Evolutionary conservation across 2,888 invertebrate genomes (phyloP).

Genomic region (Acrobasis suavella): DNA sequence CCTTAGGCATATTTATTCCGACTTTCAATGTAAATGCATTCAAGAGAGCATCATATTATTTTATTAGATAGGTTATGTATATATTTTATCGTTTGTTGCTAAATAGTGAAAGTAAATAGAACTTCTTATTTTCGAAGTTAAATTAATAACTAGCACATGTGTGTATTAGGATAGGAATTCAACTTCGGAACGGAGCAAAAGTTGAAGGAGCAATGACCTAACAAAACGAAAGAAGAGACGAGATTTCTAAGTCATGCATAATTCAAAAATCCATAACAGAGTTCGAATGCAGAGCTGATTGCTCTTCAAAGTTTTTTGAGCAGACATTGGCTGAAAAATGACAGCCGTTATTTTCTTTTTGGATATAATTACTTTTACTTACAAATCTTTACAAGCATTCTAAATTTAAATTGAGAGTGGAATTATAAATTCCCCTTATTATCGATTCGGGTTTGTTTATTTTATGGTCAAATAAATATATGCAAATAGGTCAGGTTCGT

Average conservation of each 20-base stretch:
- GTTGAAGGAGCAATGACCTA: neutral
- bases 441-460: neutral
- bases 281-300: constrained; percentile 46
- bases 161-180: too few relatives aligned
- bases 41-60: too few relatives aligned
- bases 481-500: neutral
- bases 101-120: too few relatives aligned
- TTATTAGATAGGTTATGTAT: too few relatives aligned
- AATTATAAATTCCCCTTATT: neutral
- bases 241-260: constrained; percentile 43
- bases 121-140: too few relatives aligned
- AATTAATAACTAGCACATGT: too few relatives aligned
- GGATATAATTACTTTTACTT: too few relatives aligned
- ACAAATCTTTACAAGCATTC: neutral
- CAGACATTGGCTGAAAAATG: constrained; percentile 20
- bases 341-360: neutral
- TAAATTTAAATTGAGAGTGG: neutral
- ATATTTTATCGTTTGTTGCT: too few relatives aligned
- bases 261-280: constrained; percentile 43
- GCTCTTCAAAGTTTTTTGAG: constrained; percentile 36
- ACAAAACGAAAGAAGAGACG: constrained; percentile 22
- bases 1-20: too few relatives aligned
- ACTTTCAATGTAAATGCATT: too few relatives aligned
- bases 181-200: neutral
- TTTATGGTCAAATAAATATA: neutral